phyloP scores from a whole-genome alignment of 2,797 vertebrate species.

The Mastacembelus armatus region DNA sequence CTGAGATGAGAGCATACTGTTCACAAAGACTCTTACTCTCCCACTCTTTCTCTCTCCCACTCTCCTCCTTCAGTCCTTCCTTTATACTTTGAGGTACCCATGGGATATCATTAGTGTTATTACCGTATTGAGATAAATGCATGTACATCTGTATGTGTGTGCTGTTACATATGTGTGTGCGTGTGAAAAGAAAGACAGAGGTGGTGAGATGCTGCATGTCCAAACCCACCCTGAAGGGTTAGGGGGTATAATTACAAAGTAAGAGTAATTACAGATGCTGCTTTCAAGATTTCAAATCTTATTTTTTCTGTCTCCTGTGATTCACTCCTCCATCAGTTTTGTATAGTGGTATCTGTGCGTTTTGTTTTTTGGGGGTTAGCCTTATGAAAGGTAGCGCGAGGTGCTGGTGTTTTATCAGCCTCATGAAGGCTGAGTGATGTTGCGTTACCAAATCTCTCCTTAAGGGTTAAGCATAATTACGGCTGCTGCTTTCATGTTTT shows the following conservation, averaged over 20 bases:
- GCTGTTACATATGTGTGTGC: background rate
- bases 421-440: constrained; percentile 43
- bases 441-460: constrained; percentile 69
- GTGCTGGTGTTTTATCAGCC: constrained; percentile 37
- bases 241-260: constrained; percentile 37
- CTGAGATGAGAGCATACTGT: constrained; percentile 71
- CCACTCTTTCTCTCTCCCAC: constrained; percentile 57
- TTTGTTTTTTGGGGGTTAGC: background rate
- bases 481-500: constrained; percentile 68
- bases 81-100: constrained; percentile 67
- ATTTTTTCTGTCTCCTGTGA: background rate
- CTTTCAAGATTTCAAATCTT: constrained; percentile 37
- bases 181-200: constrained; percentile 20
- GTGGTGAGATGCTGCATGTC: constrained; percentile 40
- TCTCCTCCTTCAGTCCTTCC: constrained; percentile 54
- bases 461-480: constrained; percentile 66
- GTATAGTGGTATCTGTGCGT: background rate
- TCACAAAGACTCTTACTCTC: constrained; percentile 73
- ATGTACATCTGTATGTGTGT: constrained; percentile 7
- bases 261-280: constrained; percentile 30
- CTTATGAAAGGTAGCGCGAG: constrained; percentile 20
- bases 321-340: background rate
- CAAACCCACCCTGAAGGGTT: constrained; percentile 33
- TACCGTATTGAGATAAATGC: constrained; percentile 63
- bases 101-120: constrained; percentile 80